Percentiles rank a stretch among this genome's conserved stretches.
Evolutionary conservation across 2,797 vertebrate genomes (phyloP).

Genomic region (Anabacerthia variegaticeps): DNA sequence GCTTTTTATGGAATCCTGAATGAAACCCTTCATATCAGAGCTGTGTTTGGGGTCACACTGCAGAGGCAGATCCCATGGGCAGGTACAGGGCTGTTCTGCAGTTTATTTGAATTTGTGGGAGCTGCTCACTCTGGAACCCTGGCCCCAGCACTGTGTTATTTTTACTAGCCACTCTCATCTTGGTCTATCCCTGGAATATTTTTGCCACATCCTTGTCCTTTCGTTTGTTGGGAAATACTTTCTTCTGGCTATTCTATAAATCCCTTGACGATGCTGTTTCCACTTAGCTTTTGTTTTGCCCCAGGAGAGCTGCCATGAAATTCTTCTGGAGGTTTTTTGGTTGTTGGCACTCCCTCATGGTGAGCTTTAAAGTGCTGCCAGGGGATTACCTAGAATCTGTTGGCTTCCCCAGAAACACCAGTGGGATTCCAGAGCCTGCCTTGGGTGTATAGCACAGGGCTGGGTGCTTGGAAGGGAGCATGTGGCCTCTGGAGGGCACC

Average conservation of each 20-base stretch:
- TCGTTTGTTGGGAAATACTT: conserved; percentile 30
- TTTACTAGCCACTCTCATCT: background rate
- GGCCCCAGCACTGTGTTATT: background rate
- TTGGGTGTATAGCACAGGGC: fast-evolving
- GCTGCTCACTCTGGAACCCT: background rate
- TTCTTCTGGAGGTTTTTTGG: background rate
- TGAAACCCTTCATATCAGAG: fast-evolving
- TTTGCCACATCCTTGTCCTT: conserved; percentile 15
- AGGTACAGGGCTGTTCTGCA: background rate
- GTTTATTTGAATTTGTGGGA: background rate
- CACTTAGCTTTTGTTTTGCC: background rate
- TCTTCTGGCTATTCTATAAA: background rate
- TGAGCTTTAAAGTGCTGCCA: background rate
- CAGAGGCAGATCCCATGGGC: fast-evolving
- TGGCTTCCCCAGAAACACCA: background rate
- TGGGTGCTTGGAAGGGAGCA: background rate
- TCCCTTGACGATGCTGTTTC: background rate
- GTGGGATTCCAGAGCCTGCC: background rate
- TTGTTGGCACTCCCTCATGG: fast-evolving
- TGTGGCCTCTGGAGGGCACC: conserved; percentile 75
- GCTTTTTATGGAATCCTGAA: fast-evolving
- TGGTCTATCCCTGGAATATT: background rate
- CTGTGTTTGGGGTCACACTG: background rate
- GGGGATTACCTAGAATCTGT: background rate
- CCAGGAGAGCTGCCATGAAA: background rate